Evolutionary conservation across 2,888 invertebrate genomes (phyloP), one percentile per base, ranked within the genome.

Genomic region (Pyrrhia umbra): DNA sequence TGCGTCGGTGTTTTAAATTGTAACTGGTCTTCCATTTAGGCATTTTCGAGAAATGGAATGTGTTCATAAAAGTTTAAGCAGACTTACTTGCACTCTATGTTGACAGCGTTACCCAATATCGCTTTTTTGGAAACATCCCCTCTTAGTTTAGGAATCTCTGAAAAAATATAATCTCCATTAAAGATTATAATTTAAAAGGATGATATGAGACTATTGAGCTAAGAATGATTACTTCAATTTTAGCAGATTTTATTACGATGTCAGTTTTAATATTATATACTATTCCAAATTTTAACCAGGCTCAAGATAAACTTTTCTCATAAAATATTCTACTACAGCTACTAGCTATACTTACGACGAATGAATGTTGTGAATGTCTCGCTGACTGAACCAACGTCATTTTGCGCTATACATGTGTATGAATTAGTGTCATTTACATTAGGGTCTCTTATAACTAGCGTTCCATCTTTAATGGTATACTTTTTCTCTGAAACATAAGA

Each of bases 401-500:
- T 54, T 8, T 8, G 30, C 1, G 52, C 52, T 54, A 42, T 42
- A n/a, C 52, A 54, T 3, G 21, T 46, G 40, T 60, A 60, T 3
- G 37, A 37, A 2, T 59, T 30, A 18, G 52, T 43, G 30, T 54
- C 52, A 10, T 20, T 23, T 8, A 30, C 20, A 10, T 27, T 30
- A 6, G 52, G 52, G 9, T 47, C 10, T 34, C n/a, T 47, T 16
- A 61, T 30, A 6, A 47, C 9, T 3, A 61, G 52, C 13, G 40
- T 47, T 0, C 40, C 60, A 40, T 54, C 23, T 9, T 30, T 21
- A 13, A 47, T 47, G 30, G 20, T 9, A n/a, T 54, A 61, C 16
- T 61, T 61, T 1, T 15, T 8, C 6, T 40, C 60, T 61, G 21
- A 16, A 60, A 60, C 13, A 52, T 0, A 39, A 52, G 18, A 40